Conservation (phyloP, 2,113 vertebrate species). For the Microcebus griseorufus region DNA sequence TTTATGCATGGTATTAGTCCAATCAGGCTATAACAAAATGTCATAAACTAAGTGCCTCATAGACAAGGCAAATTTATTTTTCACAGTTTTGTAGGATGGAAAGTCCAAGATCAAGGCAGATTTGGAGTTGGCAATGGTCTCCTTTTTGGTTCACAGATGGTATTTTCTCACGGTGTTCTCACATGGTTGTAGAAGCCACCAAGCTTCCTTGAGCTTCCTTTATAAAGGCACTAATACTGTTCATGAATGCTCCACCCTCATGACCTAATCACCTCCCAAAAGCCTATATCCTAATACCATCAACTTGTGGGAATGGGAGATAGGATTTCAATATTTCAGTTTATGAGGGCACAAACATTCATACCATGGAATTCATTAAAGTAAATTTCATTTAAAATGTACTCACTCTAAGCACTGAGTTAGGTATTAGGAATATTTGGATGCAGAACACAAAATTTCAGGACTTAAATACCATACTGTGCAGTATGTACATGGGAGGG, state of each 20-base stretch:
- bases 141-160: not conserved
- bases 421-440: not conserved
- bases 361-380: not conserved
- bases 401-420: not conserved
- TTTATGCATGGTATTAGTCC: not conserved
- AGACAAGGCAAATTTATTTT: not conserved
- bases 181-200: not conserved
- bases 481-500: accelerated
- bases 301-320: not conserved
- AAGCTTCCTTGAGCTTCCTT: not conserved
- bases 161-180: no score
- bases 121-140: not conserved
- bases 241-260: accelerated
- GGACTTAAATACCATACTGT: not conserved
- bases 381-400: not conserved
- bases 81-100: not conserved
- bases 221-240: not conserved
- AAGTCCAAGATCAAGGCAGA: not conserved
- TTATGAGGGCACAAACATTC: not conserved
- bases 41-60: not conserved
- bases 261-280: not conserved
- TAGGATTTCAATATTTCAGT: not conserved
- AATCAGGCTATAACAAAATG: not conserved
- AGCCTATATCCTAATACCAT: not conserved
- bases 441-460: not conserved